Conservation (phyloP, 2,113 vertebrate genomes). For the Cynoglossus semilaevis region DNA sequence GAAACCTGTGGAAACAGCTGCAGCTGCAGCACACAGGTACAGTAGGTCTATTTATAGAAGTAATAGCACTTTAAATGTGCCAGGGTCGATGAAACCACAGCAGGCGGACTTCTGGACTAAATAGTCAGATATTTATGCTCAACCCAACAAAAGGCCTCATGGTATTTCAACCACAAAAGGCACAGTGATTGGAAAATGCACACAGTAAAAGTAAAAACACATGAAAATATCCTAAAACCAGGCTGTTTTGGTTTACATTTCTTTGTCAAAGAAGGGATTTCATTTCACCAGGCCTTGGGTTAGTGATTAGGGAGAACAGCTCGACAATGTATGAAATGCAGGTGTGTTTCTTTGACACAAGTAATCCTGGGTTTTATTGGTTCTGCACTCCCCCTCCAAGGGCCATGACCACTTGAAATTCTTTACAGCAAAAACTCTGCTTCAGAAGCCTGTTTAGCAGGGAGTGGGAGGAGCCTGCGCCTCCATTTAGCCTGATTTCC, state of each 20-base stretch:
- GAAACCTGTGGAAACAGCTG: background rate
- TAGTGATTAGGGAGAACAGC: slow-evolving; percentile 36
- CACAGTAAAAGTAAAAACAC: slow-evolving; percentile 44
- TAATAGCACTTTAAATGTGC: slow-evolving; percentile 1
- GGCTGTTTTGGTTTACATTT: slow-evolving; percentile 28
- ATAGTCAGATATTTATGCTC: slow-evolving; percentile 41
- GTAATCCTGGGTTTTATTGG: slow-evolving; percentile 69
- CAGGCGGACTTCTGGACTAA: slow-evolving; percentile 16
- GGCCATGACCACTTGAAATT: slow-evolving; percentile 68
- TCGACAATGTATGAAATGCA: slow-evolving; percentile 57
- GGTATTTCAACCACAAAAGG: slow-evolving; percentile 28
- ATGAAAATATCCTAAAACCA: slow-evolving; percentile 19
- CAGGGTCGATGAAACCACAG: slow-evolving; percentile 16
- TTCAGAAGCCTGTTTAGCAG: slow-evolving; percentile 63
- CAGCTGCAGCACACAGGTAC: background rate
- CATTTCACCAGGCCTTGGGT: slow-evolving; percentile 20
- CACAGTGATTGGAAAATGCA: slow-evolving; percentile 23
- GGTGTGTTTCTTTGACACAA: slow-evolving; percentile 69
- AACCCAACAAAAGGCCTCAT: slow-evolving; percentile 41
- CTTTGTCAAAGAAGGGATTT: slow-evolving; percentile 18
- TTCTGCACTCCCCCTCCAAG: slow-evolving; percentile 57
- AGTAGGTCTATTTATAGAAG: slow-evolving; percentile 1
- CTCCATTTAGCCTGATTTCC: slow-evolving; percentile 77
- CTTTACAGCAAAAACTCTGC: slow-evolving; percentile 65
- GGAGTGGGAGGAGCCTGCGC: slow-evolving; percentile 50